Evolutionary conservation across 1,140 invertebrate species (phyloP), one percentile per base, ranked within the genome.

Genomic region (Brachystomella parvula): DNA sequence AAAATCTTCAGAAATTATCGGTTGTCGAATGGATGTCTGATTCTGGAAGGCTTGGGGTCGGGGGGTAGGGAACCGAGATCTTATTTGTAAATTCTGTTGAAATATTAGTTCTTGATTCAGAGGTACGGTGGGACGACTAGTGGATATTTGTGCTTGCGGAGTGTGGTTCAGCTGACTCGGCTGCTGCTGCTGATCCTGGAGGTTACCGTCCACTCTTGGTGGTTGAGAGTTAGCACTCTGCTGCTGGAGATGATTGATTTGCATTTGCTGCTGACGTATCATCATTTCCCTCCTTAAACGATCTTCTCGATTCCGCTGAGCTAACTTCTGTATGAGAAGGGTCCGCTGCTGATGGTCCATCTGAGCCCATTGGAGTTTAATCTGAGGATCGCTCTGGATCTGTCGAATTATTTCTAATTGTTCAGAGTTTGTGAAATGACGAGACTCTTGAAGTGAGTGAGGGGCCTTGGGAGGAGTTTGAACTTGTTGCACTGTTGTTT

Each of bases 271-370:
- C 26, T 73, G 71, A 47, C 59, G n/a, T 1, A 70, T 1, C 63
- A 70, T 66, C 66, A 72, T 65, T 57, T 66, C 67, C 26, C 57
- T 28, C 35, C 65, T 39, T 3, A 68, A 26, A 49, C 63, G 65
- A 19, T 72, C 68, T n/a, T 73, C 71, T n/a, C 71, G 63, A 35
- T 73, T 67, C n/a, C 68, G 12, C 28, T 73, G 71, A 28, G 64
- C 64, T 15, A 73, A 47, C 44, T 73, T 70, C 35, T 73, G 71
- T 21, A 73, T 66, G 0, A 73, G 49, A 24, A 73, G 56, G 1
- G 63, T 62, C 21, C 66, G 57, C 53, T 73, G 71, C 15, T 39
- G 32, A 9, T 61, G 61, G 33, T 73, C 71, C 71, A 73, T 73
- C 39, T 68, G 60, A 24, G 66, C 44, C 66, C 66, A 73, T 47